phyloP scores from a whole-genome alignment of 2,797 vertebrate genomes.

The Oreochromis mossambicus region DNA sequence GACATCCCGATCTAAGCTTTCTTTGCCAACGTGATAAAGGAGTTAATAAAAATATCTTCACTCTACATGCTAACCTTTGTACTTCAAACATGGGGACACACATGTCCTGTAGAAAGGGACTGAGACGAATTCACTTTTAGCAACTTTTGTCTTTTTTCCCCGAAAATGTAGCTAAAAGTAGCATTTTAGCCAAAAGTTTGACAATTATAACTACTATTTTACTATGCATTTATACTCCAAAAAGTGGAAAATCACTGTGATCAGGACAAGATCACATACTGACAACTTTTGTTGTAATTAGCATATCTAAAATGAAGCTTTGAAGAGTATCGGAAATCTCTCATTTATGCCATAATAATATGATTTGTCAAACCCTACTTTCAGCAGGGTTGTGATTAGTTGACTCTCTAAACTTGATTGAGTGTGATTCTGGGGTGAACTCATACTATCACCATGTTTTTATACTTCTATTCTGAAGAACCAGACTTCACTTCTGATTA shows the following conservation, averaged over 20 bases:
- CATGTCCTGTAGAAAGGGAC: background rate
- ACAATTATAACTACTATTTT: background rate
- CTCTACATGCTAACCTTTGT: background rate
- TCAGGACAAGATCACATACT: background rate
- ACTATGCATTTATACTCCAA: background rate
- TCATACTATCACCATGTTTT: background rate
- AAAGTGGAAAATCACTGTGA: background rate
- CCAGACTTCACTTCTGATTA: background rate
- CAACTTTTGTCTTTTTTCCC: fast-evolving
- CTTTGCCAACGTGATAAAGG: background rate
- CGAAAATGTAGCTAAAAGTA: background rate
- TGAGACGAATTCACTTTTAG: background rate
- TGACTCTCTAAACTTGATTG: background rate
- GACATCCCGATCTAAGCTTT: background rate
- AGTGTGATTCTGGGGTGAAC: background rate
- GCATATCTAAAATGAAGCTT: background rate
- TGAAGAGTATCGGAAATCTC: background rate
- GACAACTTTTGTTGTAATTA: background rate
- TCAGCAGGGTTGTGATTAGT: background rate
- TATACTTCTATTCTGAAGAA: background rate
- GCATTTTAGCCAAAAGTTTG: background rate
- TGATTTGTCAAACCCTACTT: background rate
- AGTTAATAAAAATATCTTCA: background rate
- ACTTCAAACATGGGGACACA: background rate
- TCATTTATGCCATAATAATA: background rate